Percentiles rank a stretch among this genome's conserved stretches.
Conservation (phyloP, 2,888 invertebrate genomes). For the Sinelater perroti region DNA sequence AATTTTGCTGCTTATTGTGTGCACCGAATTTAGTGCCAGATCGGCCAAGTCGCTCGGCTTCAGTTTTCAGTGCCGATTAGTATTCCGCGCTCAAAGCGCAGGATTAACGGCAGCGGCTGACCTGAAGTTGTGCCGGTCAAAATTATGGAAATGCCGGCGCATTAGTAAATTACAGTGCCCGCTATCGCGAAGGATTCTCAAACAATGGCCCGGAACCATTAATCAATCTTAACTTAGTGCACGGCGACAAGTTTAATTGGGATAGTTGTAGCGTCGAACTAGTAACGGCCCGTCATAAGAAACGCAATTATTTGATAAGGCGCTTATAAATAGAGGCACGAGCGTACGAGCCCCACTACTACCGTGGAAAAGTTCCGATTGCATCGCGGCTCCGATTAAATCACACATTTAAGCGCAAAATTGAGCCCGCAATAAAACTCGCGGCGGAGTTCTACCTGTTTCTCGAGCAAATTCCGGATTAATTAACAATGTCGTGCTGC, state of each 20-base stretch:
- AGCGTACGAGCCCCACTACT: slow-evolving; percentile 5
- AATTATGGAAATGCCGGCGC: slow-evolving; percentile 17
- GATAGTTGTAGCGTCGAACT: slow-evolving; percentile 6
- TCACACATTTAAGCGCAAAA: slow-evolving; percentile 28
- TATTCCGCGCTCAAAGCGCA: slow-evolving; percentile 20
- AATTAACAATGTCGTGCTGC: slow-evolving; percentile 21
- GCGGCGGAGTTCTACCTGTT: slow-evolving; percentile 13
- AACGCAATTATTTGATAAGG: neutral
- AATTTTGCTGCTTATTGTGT: slow-evolving; percentile 20
- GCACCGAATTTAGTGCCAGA: slow-evolving; percentile 7
- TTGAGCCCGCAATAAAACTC: slow-evolving; percentile 23
- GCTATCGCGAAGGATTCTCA: slow-evolving; percentile 8
- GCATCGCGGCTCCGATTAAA: slow-evolving; percentile 20
- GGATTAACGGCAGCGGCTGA: slow-evolving; percentile 18
- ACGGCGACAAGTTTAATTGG: slow-evolving; percentile 16
- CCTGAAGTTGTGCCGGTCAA: slow-evolving; percentile 10
- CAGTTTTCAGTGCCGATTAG: slow-evolving; percentile 19
- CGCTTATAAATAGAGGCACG: neutral
- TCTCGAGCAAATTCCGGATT: slow-evolving; percentile 18
- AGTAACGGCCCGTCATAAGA: neutral
- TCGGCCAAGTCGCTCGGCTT: slow-evolving; percentile 2
- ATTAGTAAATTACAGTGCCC: slow-evolving; percentile 20
- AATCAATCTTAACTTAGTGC: slow-evolving; percentile 20
- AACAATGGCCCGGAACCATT: slow-evolving; percentile 16
- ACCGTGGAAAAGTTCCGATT: slow-evolving; percentile 18